Evolutionary conservation across 2,113 vertebrate species (phyloP), one percentile per base, ranked within the genome.

Genomic region (Hoplias malabaricus): DNA sequence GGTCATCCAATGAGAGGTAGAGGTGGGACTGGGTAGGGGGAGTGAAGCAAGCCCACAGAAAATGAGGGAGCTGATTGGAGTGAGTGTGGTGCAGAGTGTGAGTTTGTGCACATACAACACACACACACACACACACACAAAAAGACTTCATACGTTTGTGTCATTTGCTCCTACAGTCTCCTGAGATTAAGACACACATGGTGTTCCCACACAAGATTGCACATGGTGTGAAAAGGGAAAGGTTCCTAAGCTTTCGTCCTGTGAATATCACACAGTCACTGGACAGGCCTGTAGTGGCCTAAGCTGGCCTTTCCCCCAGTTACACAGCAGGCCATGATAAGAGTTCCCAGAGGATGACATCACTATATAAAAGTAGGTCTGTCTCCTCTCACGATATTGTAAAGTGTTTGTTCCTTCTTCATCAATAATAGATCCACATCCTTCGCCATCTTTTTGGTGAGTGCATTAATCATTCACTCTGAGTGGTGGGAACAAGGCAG

Each of bases 1-100:
- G 92, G 91, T 93, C 91, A 93, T 84, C 91, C 92, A 93, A 92
- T 93, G 82, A 89, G 89, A 90, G 83, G 71, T 85, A 87, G 86
- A 90, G 90, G 91, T 86, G 84, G 90, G 87, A 88, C 86, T 83
- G 82, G n/a, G n/a, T n/a, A n/a, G n/a, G 80, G 80, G 77, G 80
- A 80, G 83, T 78, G 76, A 71, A 69, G 76, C 54, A 68, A 23
- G 36, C 9, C 42, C n/a, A 48, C 46, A 82, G 80, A 85, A 78
- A 80, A 80, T 77, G 75, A 74, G 67, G 69, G 59, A 67, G 68
- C 69, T 80, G 82, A 86, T 67, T 86, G 66, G 77, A 86, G 75
- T 83, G 67, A 69, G 79, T 72, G 63, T 85, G 83, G 68, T 86
- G 82, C 74, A 85, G 59, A 84, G 62, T 61, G 66, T 77, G 79